Base-by-base conservation (phyloP, 2,113 vertebrate genomes). In the Melierax canorus region DNA sequence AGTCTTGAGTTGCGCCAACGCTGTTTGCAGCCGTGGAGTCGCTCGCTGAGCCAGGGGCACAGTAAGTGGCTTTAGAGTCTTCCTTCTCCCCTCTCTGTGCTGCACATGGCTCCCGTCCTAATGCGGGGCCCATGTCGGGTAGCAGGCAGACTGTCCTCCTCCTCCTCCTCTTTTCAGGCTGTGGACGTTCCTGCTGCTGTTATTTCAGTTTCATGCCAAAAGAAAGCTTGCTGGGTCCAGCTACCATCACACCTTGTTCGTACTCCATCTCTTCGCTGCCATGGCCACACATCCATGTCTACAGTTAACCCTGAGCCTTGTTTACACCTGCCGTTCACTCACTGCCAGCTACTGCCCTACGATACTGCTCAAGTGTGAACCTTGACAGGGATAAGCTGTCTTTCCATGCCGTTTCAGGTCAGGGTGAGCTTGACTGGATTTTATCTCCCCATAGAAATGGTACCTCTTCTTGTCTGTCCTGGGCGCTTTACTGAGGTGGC, bases 241-340 rank as follows among this genome's bases (percentile, higher is more conserved):
- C 30, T 77, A 36, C 46, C 60, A 92, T 51, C 38, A 83, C 45
- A 73, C 15, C 20, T 26, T 56, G 2, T 41, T 75, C 51, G 29
- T 36, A 38, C 18, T 80, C 53, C 23, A 15, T 39, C 27, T 68
- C 55, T 62, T 27, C 4, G 1, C 34, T 67, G 27, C 51, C 46
- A n/a, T 0, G 4, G 46, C 66, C 43, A 32, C 0, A 0, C 9
- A 34, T 43, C 34, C 9, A 2, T 29, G 20, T 17, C 53, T 87
- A 12, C 10, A 21, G 77, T 51, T 78, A 50, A n/a, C 6, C 18
- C 56, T 1, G 9, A 67, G 46, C 77, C 43, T 78, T 43, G 30
- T 43, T 26, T 77, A 9, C 32, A 55, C 29, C 23, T 71, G 50
- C 23, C 1, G 0, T 60, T 69, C 58, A 24, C 41, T 64, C 76